These are phyloP conservation scores for Eudasyphora cyanicolor DNA, from an alignment of 2,888 invertebrate genomes.

Conservation along the genomic window DNA sequence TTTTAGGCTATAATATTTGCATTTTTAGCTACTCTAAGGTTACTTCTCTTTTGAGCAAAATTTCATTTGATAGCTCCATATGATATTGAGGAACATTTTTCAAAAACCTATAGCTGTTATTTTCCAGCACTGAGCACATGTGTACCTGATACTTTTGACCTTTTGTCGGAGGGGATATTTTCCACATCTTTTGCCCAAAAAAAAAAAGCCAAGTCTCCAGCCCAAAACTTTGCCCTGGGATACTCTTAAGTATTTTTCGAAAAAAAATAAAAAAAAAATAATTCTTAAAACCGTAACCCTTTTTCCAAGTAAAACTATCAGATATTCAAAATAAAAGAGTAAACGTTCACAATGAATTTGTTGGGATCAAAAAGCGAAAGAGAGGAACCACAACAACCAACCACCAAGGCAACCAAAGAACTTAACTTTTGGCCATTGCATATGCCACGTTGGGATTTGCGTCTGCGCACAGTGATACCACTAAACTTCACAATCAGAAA, in stretches of 20 bases:
- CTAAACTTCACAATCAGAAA: slow-evolving; percentile 72
- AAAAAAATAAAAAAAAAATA: slow-evolving; percentile 1
- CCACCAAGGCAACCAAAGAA: background rate
- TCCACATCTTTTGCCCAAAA: background rate
- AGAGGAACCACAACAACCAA: slow-evolving; percentile 15
- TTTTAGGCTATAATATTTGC: too few relatives aligned
- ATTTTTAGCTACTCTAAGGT: too few relatives aligned
- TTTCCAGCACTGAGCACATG: slow-evolving; percentile 52
- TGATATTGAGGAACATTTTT: too few relatives aligned
- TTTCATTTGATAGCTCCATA: too few relatives aligned
- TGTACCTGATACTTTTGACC: slow-evolving; percentile 49
- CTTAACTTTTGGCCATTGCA: background rate
- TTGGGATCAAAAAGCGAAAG: slow-evolving; percentile 22
- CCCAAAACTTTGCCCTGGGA: slow-evolving; percentile 24
- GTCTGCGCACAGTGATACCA: slow-evolving; percentile 36
- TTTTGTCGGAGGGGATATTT: too few relatives aligned
- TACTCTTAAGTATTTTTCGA: background rate
- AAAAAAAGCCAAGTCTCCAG: background rate
- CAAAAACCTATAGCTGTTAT: too few relatives aligned
- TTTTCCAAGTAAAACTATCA: slow-evolving; percentile 65
- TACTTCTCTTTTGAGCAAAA: too few relatives aligned
- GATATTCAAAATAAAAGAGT: slow-evolving; percentile 58
- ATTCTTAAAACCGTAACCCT: slow-evolving; percentile 60
- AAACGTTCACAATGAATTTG: slow-evolving; percentile 44
- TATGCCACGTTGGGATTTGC: background rate